A percentile compares a stretch with the other conserved stretches of the same genome.
These are phyloP conservation scores for Rhinella marina DNA, from an alignment of 2,797 vertebrate species.

Conservation along the genomic window DNA sequence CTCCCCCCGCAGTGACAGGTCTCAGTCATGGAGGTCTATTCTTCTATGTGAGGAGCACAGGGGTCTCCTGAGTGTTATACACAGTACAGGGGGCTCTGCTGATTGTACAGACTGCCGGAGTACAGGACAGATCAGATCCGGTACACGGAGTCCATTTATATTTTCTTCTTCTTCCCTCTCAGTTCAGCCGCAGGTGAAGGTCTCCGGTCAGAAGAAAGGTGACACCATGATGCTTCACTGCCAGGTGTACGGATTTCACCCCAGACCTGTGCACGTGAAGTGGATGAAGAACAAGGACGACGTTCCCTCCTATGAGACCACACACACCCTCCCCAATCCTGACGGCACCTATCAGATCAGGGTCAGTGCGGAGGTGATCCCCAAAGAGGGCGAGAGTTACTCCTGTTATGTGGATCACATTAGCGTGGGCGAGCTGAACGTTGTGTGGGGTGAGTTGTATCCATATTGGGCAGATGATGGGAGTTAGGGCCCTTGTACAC, in stretches of 20 bases:
- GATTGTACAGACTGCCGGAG: neutral
- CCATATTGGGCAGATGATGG: neutral
- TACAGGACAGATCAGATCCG: neutral
- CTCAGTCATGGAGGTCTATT: neutral
- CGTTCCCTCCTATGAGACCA: neutral
- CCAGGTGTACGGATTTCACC: slow-evolving; percentile 34
- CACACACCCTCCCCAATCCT: slow-evolving; percentile 31
- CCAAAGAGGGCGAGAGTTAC: slow-evolving; percentile 16
- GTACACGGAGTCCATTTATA: neutral
- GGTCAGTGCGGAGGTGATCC: neutral
- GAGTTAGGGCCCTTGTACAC: no score
- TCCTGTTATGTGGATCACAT: slow-evolving; percentile 36
- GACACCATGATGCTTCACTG: neutral
- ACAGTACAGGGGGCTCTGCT: neutral
- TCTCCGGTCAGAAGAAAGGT: neutral
- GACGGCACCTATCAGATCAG: slow-evolving; percentile 47
- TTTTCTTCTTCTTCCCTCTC: neutral
- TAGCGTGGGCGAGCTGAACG: slow-evolving; percentile 2
- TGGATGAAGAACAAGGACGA: slow-evolving; percentile 36
- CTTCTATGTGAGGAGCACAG: neutral
- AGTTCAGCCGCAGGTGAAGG: slow-evolving; percentile 19
- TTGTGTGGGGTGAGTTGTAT: slow-evolving; percentile 18
- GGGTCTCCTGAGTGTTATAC: neutral
- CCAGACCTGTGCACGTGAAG: slow-evolving; percentile 22
- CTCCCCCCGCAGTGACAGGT: neutral